Conservation (phyloP, 2,888 invertebrate species). For the Diplazon laetatorius region DNA sequence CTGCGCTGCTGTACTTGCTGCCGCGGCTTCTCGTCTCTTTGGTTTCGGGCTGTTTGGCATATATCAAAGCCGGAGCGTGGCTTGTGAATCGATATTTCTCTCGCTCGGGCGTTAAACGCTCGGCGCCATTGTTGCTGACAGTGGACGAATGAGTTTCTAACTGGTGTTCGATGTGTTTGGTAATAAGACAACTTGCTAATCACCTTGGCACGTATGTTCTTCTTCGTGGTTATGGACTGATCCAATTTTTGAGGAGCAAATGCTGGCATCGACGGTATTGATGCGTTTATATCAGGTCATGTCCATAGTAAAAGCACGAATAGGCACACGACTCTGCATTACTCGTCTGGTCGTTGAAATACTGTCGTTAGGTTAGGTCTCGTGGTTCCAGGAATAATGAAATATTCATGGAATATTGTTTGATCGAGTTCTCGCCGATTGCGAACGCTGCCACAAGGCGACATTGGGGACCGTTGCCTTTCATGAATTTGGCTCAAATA, state of each 20-base stretch:
- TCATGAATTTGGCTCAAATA: too few species aligned
- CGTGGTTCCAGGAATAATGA: too few species aligned
- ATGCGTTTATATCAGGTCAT: background rate
- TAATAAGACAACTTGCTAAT: constrained; percentile 59
- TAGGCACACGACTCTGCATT: too few species aligned
- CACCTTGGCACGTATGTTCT: constrained; percentile 16
- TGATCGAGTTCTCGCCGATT: too few species aligned
- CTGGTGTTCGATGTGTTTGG: constrained; percentile 47
- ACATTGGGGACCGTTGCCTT: too few species aligned
- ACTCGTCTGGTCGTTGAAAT: too few species aligned
- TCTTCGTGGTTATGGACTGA: background rate
- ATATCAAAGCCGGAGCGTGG: constrained; percentile 52
- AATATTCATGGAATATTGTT: too few species aligned
- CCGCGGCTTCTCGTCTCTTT: constrained; percentile 22
- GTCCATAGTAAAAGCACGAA: too few species aligned
- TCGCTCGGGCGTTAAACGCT: constrained; percentile 56
- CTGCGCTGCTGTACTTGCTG: constrained; percentile 45
- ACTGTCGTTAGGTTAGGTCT: too few species aligned
- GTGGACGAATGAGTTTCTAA: constrained; percentile 59
- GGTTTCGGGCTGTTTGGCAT: constrained; percentile 42
- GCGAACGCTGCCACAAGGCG: too few species aligned
- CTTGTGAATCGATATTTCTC: constrained; percentile 57
- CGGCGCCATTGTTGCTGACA: constrained; percentile 55
- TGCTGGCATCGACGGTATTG: background rate
- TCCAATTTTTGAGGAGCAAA: background rate